These are phyloP conservation scores for Holcopasites calliopsidis DNA, from an alignment of 1,140 invertebrate species.

Conservation along the genomic window DNA sequence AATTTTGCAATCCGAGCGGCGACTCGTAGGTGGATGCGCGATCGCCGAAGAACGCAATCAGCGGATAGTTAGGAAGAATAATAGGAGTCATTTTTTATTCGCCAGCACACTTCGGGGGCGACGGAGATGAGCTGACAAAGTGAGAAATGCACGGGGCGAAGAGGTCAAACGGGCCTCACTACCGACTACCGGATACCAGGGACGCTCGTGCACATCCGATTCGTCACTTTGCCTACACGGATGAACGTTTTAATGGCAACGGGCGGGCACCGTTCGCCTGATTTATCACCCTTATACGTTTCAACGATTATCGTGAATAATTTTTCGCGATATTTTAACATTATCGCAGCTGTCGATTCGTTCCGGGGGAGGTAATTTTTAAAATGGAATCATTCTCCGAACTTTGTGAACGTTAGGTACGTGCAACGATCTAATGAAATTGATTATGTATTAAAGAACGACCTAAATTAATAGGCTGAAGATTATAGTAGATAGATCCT, in stretches of 20 bases:
- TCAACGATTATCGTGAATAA: constrained; percentile 25
- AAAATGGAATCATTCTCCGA: not conserved
- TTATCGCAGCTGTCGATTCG: not conserved
- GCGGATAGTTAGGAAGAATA: constrained; percentile 59
- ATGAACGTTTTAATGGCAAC: constrained; percentile 34
- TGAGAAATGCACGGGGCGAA: constrained; percentile 58
- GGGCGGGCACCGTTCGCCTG: constrained; percentile 5
- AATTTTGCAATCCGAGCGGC: constrained; percentile 19
- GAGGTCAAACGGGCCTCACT: constrained; percentile 46
- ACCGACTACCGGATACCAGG: constrained; percentile 47
- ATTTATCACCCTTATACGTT: constrained; percentile 32
- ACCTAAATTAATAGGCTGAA: no score
- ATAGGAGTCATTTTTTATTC: constrained; percentile 63
- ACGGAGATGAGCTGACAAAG: constrained; percentile 66
- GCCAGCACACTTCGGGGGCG: constrained; percentile 30
- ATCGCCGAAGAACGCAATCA: constrained; percentile 55
- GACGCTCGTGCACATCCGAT: constrained; percentile 28
- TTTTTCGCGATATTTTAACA: constrained; percentile 30
- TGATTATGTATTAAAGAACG: no score
- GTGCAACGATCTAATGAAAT: no score
- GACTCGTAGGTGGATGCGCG: constrained; percentile 31
- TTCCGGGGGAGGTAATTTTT: not conserved
- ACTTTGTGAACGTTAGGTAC: not conserved
- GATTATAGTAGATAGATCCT: no score
- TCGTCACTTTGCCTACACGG: constrained; percentile 24